Evolutionary conservation across 2,888 invertebrate species (phyloP), one percentile per base, ranked within the genome.

Genomic region (Sympetrum striolatum): DNA sequence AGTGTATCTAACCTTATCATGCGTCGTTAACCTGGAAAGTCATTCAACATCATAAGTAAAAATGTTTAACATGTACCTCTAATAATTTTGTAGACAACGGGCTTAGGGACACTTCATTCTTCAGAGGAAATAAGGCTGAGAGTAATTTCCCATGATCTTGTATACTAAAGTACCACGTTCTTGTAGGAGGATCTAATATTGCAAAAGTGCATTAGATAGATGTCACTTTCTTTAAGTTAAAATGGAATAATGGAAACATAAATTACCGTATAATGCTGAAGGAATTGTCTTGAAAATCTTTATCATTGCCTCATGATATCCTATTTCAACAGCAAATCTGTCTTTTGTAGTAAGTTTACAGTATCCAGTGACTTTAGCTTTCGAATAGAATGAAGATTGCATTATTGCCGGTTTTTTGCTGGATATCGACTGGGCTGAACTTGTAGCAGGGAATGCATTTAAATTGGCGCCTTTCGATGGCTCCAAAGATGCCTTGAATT

Each of bases 271-370:
- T 90, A 93, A 93, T 93, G 94, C 96, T 8, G 96, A 96, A 14
- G 96, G 95, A 92, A 98, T 95, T 6, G 95, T 95, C 93, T 98
- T 98, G 92, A 98, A 97, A 53, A 97, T 94, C 91, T 97, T 96
- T 90, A 98, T 95, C 1, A 97, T 94, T 90, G 96, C 95, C 79
- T 95, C 93, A 93, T 96, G 95, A 93, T 96, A 98, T n/a, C 95
- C 94, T 0, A 96, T 94, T 44, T 96, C 96, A 0, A 97, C 96
- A 91, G 95, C 95, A 94, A 98, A 98, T 91, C 97, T 95, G 0
- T 95, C 94, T 73, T 95, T 94, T 5, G 96, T 96, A 91, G 96
- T 95, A 92, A 98, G 94, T 91, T 95, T 94, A 92, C 95, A 95
- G 44, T 94, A 95, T 2, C 95, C 96, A 90, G 94, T 95, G 22